Base-by-base conservation (phyloP, 2,888 invertebrate species). In the Argyresthia albistria region DNA sequence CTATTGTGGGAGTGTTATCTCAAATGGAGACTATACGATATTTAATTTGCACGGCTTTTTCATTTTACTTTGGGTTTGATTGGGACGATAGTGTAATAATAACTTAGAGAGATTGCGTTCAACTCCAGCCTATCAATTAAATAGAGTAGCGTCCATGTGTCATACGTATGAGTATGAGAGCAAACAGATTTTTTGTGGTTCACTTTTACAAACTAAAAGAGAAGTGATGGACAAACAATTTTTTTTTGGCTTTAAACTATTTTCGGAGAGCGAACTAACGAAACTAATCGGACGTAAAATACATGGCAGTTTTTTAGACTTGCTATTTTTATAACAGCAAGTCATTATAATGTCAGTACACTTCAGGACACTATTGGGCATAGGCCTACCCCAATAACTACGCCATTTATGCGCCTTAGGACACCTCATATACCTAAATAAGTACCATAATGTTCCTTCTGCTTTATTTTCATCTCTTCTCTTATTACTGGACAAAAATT, bases 401-500 rank as follows among this genome's bases (percentile, higher is more conserved):
- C 25, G 25, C 25, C 25, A 6, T n/a, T n/a, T n/a, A n/a, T 25
- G 6, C 25, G 25, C 25, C 25, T 25, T 25, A 25, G 6, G 25
- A 25, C 25, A 25, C 6, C 25, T 25, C 25, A 25, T 25, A 25
- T 25, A n/a, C n/a, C n/a, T n/a, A 25, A 25, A 25, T 25, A 25
- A 6, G 25, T 25, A 25, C 25, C 25, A 25, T 25, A 25, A 25
- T 4, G 6, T 4, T 25, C 25, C 25, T 2, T 2, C 25, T 25
- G 6, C n/a, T 25, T 4, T 25, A 25, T 25, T 25, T 2, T 25
- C 6, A 25, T 25, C 25, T 25, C 2, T n/a, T n/a, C n/a, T n/a
- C n/a, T n/a, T 25, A 25, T 25, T 25, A 25, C 25, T 25, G 25
- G 25, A 25, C 16, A 53, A 57, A 59, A 56, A 57, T 50, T 50